These are phyloP conservation scores for Tragopan temminckii DNA, from an alignment of 2,797 vertebrate genomes.

Conservation along the genomic window DNA sequence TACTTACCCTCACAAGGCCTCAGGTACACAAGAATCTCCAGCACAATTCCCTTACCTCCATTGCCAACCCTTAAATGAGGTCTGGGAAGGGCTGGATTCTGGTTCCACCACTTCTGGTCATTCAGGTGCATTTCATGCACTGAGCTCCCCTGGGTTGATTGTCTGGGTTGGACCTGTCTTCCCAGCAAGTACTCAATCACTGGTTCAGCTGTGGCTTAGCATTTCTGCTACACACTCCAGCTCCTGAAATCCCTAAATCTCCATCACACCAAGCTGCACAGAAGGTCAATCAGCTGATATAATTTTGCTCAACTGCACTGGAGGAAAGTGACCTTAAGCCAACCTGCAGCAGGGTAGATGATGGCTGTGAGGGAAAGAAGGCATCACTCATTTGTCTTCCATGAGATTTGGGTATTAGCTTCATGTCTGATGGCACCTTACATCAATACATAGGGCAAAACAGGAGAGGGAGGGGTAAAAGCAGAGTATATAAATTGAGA, in stretches of 20 bases:
- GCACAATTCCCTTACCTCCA: too few relatives aligned
- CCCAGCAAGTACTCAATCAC: too few relatives aligned
- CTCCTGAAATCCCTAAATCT: neutral
- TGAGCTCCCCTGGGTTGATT: too few relatives aligned
- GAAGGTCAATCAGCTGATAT: neutral
- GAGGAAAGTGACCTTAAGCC: neutral
- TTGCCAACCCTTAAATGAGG: too few relatives aligned
- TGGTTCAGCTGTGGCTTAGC: too few relatives aligned
- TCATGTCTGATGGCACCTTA: neutral
- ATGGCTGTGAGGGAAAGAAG: neutral
- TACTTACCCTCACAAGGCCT: too few relatives aligned
- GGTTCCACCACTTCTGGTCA: too few relatives aligned
- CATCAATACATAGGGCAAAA: neutral
- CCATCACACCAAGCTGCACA: neutral
- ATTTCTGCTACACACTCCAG: neutral
- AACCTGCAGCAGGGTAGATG: neutral
- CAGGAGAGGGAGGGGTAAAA: neutral
- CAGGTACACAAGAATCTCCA: too few relatives aligned
- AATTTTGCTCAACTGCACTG: neutral
- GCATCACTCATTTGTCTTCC: neutral
- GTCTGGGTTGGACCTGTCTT: too few relatives aligned
- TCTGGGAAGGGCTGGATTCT: too few relatives aligned
- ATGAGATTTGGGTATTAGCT: neutral
- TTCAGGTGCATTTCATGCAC: too few relatives aligned
- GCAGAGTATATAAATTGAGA: neutral